Percentiles rank a stretch among this genome's conserved stretches.
Evolutionary conservation across 1,140 invertebrate genomes (phyloP).

Genomic region (Contarinia nasturtii): DNA sequence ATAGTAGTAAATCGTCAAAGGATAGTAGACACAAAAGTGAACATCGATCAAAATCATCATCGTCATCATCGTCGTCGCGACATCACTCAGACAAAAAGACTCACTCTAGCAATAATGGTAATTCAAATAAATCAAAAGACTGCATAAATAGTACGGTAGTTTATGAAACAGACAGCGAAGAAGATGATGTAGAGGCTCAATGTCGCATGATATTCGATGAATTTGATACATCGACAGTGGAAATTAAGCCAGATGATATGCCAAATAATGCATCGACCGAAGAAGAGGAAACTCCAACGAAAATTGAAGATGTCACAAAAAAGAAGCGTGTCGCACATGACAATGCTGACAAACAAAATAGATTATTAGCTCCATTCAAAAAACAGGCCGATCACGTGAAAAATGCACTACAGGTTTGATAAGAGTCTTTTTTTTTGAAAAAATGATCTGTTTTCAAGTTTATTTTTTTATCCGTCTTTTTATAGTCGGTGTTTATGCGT

Average conservation of each 20-base stretch:
- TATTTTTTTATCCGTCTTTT: no score
- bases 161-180: constrained; percentile 2
- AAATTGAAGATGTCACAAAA: constrained; percentile 10
- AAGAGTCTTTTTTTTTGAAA: not conserved
- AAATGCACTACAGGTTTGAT: constrained; percentile 16
- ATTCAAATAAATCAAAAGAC: constrained; percentile 6
- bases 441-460: no score
- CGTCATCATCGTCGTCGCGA: not conserved
- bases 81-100: not conserved
- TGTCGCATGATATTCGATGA: constrained; percentile 3
- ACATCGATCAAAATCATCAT: not conserved
- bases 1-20: not conserved
- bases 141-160: not conserved
- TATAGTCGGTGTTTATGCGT: constrained; percentile 14
- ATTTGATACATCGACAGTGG: not conserved
- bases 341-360: constrained; percentile 16
- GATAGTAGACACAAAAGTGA: not conserved
- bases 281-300: constrained; percentile 12
- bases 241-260: constrained; percentile 1
- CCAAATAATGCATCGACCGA: constrained; percentile 4
- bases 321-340: constrained; percentile 29
- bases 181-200: constrained; percentile 2
- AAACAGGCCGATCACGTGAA: constrained; percentile 17
- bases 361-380: not conserved
- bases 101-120: no score